Evolutionary conservation across 2,888 invertebrate genomes (phyloP), one percentile per base, ranked within the genome.

Genomic region (Meiosimyza platycephala): DNA sequence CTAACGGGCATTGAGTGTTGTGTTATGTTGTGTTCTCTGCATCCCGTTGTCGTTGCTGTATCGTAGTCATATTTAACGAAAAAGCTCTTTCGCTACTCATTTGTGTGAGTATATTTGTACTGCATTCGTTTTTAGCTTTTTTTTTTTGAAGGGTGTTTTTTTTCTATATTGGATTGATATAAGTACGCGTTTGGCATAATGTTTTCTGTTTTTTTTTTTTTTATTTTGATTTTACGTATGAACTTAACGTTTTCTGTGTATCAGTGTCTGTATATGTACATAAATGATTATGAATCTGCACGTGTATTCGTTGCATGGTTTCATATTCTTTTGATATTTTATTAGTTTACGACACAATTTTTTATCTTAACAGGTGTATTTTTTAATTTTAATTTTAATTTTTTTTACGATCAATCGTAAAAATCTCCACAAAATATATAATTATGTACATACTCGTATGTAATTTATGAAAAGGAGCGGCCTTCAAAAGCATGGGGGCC

Each of bases 351-450:
- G n/a, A 6, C 1, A 48, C 7, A 62, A 48, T 6, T 6, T 63
- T 63, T 18, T 12, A 62, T 47, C 48, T 5, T 66, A 66, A 68
- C 68, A 57, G 68, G 57, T 59, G 59, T 40, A 22, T 22, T 57
- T 68, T 68, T 67, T 47, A 68, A 50, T 59, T 57, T 57, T 47
- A 22, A 50, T 16, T 68, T n/a, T n/a, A n/a, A n/a, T n/a, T 18
- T 3, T 13, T 55, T 16, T 40, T 6, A 9, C 40, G 9, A 40
- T 9, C 6, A 40, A 9, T 9, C 2, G 40, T 40, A 28, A 28
- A 28, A 28, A 28, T 28, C 4, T 28, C 3, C 3, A 0, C 28
- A 28, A 22, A 22, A 22, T 22, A 2, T 22, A n/a, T n/a, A n/a
- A n/a, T n/a, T n/a, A n/a, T n/a, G n/a, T n/a, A n/a, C n/a, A n/a